Evolutionary conservation across 1,140 invertebrate genomes (phyloP).

Genomic region (Lasaia peninsularis): DNA sequence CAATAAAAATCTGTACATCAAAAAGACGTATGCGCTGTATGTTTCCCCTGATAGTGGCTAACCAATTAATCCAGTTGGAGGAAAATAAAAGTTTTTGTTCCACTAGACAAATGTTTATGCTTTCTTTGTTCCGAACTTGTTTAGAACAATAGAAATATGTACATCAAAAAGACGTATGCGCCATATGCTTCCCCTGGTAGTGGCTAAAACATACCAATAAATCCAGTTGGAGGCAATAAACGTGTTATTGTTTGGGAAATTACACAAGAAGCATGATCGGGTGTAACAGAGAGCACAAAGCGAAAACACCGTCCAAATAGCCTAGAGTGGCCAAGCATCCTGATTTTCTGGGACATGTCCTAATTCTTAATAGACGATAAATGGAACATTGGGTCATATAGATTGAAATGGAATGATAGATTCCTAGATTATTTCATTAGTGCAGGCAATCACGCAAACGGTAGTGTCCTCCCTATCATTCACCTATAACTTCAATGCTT

Average conservation of each 20-base stretch:
- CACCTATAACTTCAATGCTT: no score
- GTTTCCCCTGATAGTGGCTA: background rate
- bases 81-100: background rate
- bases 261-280: slow-evolving; percentile 21
- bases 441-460: no score
- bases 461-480: no score
- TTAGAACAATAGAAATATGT: background rate
- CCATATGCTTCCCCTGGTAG: background rate
- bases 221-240: slow-evolving; percentile 14
- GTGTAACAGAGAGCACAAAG: slow-evolving; percentile 27
- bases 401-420: no score
- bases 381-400: no score
- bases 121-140: background rate
- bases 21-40: background rate
- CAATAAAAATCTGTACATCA: background rate
- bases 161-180: background rate
- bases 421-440: no score
- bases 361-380: no score
- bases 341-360: no score
- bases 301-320: slow-evolving; percentile 33
- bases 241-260: slow-evolving; percentile 25
- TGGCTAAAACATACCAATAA: slow-evolving; percentile 3
- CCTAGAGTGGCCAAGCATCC: no score
- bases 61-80: slow-evolving; percentile 3
- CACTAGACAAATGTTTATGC: no score